Base-by-base conservation (phyloP, 2,888 invertebrate species). In the Cryptocephalus primarius region DNA sequence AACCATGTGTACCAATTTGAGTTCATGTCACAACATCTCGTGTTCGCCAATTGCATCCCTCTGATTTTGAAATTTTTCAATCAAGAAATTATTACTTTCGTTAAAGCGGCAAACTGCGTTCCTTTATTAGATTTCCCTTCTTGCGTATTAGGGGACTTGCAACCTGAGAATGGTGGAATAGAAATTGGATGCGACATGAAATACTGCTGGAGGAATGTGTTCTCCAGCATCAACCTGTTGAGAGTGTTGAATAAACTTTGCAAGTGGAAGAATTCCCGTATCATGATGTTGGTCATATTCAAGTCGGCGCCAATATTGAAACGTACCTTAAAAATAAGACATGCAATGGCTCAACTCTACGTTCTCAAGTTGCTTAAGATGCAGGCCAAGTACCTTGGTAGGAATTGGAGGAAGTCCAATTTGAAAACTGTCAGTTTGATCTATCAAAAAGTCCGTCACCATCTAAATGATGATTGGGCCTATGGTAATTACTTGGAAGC, bases 341-440 rank as follows among this genome's bases (percentile, higher is more conserved):
- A 96, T 67, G 91, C 94, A 8, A 85, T 99, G 80, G 90, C 97
- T 81, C 99, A 99, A 72, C 76, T 99, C 57, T 99, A 99, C 70
- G 92, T 96, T 9, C 75, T 99, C 51, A 99, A 99, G 70, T 74
- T 99, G 48, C 74, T 99, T 10, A 99, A 99, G 75, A 96, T 99
- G 94, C 99, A 99, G 75, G 96, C 97, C 1, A 95, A 97, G 66
- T 99, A 97, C 73, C 79, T 99, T 60, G 99, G 99, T 0, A 77
- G 99, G 9, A 97, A 99, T 66, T 99, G 99, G 99, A 80, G 99
- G 42, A 97, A 97, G 71, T 89, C 92, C 1, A 99, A 99, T 68
- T 99, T 99, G 96, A 97, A 96, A 70, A 95, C 95, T 1, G 93
- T 99, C 73, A 96, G 96, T 67, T 95, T 96, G 48, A 99, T 99